Percentiles rank a stretch among this genome's conserved stretches.
phyloP scores from a whole-genome alignment of 2,888 invertebrate species.

The Xylota segnis region DNA sequence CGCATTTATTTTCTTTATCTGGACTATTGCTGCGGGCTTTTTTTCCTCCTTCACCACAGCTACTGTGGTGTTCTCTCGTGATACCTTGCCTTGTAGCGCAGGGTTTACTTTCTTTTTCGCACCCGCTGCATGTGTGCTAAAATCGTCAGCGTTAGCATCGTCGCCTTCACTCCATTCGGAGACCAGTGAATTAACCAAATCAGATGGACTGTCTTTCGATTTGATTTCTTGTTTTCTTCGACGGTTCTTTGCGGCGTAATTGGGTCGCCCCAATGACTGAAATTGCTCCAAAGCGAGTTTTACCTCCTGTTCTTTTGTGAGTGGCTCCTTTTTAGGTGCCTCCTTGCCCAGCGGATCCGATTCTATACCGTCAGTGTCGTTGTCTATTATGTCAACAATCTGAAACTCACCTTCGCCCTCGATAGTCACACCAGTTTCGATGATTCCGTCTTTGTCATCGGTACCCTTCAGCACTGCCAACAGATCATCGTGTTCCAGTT shows the following conservation, averaged over 20 bases:
- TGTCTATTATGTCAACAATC: constrained; percentile 82
- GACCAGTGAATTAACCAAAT: constrained; percentile 81
- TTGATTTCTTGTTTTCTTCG: constrained; percentile 80
- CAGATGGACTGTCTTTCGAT: constrained; percentile 76
- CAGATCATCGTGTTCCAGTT: constrained; percentile 82
- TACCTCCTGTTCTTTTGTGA: constrained; percentile 81
- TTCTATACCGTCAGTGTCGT: constrained; percentile 78
- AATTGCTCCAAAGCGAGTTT: constrained; percentile 83
- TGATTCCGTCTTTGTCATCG: constrained; percentile 85
- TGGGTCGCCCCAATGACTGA: constrained; percentile 78
- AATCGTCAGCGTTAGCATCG: constrained; percentile 58
- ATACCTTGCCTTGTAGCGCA: constrained; percentile 7
- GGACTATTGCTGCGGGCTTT: background rate
- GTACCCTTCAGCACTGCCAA: constrained; percentile 86
- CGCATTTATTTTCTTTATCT: constrained; percentile 27
- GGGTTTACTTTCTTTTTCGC: constrained; percentile 35
- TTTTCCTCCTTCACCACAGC: constrained; percentile 49
- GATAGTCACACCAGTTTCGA: constrained; percentile 80
- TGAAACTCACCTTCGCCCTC: constrained; percentile 83
- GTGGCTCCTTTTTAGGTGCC: constrained; percentile 24
- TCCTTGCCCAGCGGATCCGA: constrained; percentile 50
- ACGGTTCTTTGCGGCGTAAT: constrained; percentile 63
- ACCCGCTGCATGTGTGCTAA: background rate
- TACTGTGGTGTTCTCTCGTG: background rate
- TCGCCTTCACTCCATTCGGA: constrained; percentile 84